Conservation (phyloP, 2,797 vertebrate species). For the Mycteria americana region DNA sequence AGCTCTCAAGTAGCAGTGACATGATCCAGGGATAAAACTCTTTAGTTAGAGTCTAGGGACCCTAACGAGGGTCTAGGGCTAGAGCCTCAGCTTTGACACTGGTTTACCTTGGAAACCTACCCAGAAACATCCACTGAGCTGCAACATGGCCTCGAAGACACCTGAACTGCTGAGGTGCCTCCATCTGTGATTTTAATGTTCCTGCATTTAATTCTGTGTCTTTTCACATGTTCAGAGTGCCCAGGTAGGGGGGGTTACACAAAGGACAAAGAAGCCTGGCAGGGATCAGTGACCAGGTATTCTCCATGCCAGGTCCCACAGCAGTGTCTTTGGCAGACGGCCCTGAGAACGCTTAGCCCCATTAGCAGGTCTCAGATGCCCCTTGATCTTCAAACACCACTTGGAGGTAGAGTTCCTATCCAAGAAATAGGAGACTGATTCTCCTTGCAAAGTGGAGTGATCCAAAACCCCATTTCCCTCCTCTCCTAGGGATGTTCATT, state of each 20-base stretch:
- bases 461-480: background rate
- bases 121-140: background rate
- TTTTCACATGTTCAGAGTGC: background rate
- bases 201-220: background rate
- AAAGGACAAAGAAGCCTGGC: background rate
- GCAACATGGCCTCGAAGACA: background rate
- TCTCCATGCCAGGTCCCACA: background rate
- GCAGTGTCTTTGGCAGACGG: background rate
- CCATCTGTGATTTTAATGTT: background rate
- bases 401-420: background rate
- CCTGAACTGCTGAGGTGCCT: background rate
- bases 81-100: background rate
- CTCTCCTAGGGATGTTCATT: background rate
- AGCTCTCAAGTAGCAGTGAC: background rate
- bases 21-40: background rate
- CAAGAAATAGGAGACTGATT: background rate
- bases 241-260: background rate
- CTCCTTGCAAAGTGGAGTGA: background rate
- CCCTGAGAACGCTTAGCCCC: rapidly evolving
- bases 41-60: background rate
- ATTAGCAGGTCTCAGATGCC: background rate
- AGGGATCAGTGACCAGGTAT: background rate
- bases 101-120: background rate
- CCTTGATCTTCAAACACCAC: background rate
- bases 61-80: background rate